Evolutionary conservation across 2,797 vertebrate species (phyloP).

Genomic region (Melanotaenia pygmaea): DNA sequence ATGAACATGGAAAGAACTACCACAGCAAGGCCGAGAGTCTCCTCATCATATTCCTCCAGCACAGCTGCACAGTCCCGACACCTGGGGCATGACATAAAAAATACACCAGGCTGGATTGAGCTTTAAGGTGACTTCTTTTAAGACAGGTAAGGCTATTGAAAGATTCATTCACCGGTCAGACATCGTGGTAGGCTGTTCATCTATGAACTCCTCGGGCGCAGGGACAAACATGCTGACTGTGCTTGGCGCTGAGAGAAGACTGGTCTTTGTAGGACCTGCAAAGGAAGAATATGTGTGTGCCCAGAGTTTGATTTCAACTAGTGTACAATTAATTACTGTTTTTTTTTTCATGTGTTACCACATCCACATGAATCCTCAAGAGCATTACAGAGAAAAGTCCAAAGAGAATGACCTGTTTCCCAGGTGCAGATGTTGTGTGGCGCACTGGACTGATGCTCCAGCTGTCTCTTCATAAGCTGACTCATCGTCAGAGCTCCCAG

Average conservation of each 20-base stretch:
- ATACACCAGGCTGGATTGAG: background rate
- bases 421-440: slow-evolving; percentile 98
- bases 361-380: slow-evolving; percentile 1
- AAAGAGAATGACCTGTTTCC: slow-evolving; percentile 90
- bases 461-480: slow-evolving; percentile 98
- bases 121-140: background rate
- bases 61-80: slow-evolving; percentile 97
- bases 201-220: slow-evolving; percentile 96
- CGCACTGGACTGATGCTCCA: slow-evolving; percentile 98
- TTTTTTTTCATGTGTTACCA: too few species aligned
- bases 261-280: slow-evolving; percentile 94
- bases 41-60: slow-evolving; percentile 98
- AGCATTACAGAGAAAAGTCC: slow-evolving; percentile 4
- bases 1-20: slow-evolving; percentile 98
- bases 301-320: background rate
- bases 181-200: slow-evolving; percentile 96
- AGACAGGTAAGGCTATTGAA: background rate
- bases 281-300: background rate
- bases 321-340: background rate
- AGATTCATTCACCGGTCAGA: slow-evolving; percentile 89
- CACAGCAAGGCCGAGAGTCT: slow-evolving; percentile 94
- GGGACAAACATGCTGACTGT: slow-evolving; percentile 99
- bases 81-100: slow-evolving; percentile 70
- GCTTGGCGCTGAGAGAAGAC: slow-evolving; percentile 95
- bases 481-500: slow-evolving; percentile 97